Base-by-base conservation (phyloP, 2,888 invertebrate genomes). In the Zhuqinia jingwanae region DNA sequence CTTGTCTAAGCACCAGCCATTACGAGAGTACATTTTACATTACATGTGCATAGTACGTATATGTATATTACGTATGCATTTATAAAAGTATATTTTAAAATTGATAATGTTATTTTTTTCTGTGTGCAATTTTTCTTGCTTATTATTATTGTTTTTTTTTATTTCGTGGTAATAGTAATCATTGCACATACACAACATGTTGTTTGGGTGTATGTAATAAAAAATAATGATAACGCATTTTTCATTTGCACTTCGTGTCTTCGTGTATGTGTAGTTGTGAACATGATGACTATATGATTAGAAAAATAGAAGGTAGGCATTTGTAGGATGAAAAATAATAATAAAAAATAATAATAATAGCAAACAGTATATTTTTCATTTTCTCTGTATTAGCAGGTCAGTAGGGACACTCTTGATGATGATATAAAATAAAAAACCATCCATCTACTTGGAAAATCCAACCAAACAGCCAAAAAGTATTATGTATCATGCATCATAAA, bases 311-410 rank as follows among this genome's bases (percentile, higher is more conserved):
- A 27, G 13, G 60, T 3, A 15, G 11, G 13, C 25, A 25, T 25
- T 27, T 2, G 25, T n/a, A 60, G 60, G 22, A 60, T 22, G 27
- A 5, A 25, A 27, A 27, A 11, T 13, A 22, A 11, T 13, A 22
- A 65, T 60, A 30, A 60, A 60, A 60, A 27, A 60, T 30, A 1
- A 30, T 27, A 30, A 5, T 60, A 25, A n/a, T n/a, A n/a, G n/a
- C 11, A 63, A 13, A 27, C 22, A 60, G 10, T 60, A 63, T 63
- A 3, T 30, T 30, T 25, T 70, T 47, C 45, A 50, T 70, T 25
- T n/a, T 47, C 22, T 70, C 5, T 70, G 45, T 22, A 27, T 50
- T 50, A 20, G 47, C 22, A 70, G 70, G 70, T 70, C 45, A 70
- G 47, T 11, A 13, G 47, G 70, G 70, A 70, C 47, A 70, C 47